A percentile compares a stretch with the other conserved stretches of the same genome.
Conservation (phyloP, 92 coral and sea anemone species). For the Metridium senile region DNA sequence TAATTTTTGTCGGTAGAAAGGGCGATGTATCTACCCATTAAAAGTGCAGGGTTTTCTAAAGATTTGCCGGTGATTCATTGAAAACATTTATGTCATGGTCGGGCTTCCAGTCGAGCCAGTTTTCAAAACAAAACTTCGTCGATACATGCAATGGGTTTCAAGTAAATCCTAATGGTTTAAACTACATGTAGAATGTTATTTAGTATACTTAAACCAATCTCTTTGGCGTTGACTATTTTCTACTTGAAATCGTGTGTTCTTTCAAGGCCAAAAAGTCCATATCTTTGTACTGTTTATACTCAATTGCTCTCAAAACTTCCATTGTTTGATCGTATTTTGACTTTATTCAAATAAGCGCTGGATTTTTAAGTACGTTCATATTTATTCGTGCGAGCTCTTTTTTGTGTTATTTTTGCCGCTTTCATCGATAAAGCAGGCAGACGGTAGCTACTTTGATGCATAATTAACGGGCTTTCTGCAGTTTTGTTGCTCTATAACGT, state of each 20-base stretch:
- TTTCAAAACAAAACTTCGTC: constrained; percentile 20
- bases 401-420: background rate
- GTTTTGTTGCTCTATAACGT: constrained; percentile 15
- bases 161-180: background rate
- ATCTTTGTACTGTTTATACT: too few relatives aligned
- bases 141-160: constrained; percentile 24
- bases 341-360: background rate
- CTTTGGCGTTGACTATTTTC: background rate
- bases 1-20: too few relatives aligned
- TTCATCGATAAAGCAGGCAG: background rate
- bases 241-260: background rate
- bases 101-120: constrained; percentile 4
- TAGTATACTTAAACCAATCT: background rate
- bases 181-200: too few relatives aligned
- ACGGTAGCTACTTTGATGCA: constrained; percentile 29
- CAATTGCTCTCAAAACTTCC: too few relatives aligned
- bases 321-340: background rate
- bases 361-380: background rate
- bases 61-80: constrained; percentile 1
- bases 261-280: background rate
- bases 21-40: too few relatives aligned
- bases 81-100: constrained; percentile 1
- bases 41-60: too few relatives aligned
- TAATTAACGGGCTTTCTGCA: constrained; percentile 15
- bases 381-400: background rate